These are phyloP conservation scores for Phylloscopus trochilus DNA, from an alignment of 2,113 vertebrate species.

Conservation along the genomic window DNA sequence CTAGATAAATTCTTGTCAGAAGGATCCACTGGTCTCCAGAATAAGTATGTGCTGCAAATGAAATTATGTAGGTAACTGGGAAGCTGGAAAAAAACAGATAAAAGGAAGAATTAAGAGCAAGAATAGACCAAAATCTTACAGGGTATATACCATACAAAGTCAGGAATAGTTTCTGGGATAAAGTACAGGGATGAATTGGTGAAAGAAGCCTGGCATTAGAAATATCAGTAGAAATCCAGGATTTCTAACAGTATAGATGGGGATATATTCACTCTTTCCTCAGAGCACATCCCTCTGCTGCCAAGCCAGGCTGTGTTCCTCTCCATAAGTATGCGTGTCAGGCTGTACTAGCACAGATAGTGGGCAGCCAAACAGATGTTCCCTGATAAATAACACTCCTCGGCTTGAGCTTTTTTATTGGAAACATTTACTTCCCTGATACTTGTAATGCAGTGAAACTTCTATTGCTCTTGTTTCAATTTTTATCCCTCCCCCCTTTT, in stretches of 20 bases:
- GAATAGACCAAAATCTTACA: not conserved
- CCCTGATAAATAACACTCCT: constrained; percentile 1
- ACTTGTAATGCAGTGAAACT: not conserved
- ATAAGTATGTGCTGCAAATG: not conserved
- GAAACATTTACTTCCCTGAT: not conserved
- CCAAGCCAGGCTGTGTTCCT: not conserved
- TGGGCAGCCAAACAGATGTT: not conserved
- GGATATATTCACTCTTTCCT: not conserved
- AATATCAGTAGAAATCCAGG: not conserved
- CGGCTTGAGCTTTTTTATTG: not conserved
- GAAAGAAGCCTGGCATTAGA: not conserved
- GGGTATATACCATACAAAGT: not conserved
- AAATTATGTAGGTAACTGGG: not conserved
- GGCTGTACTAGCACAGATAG: not conserved
- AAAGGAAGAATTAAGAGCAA: not conserved
- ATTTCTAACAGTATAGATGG: not conserved
- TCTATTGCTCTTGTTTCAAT: not conserved
- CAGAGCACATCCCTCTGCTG: not conserved
- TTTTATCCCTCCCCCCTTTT: not conserved
- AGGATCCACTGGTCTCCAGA: not conserved
- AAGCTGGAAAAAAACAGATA: not conserved
- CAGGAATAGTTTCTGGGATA: not conserved
- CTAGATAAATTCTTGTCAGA: not conserved
- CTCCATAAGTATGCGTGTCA: not conserved
- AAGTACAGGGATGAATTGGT: too few species aligned